Evolutionary conservation across 2,888 invertebrate species (phyloP).

Genomic region (Calameuta idolon): DNA sequence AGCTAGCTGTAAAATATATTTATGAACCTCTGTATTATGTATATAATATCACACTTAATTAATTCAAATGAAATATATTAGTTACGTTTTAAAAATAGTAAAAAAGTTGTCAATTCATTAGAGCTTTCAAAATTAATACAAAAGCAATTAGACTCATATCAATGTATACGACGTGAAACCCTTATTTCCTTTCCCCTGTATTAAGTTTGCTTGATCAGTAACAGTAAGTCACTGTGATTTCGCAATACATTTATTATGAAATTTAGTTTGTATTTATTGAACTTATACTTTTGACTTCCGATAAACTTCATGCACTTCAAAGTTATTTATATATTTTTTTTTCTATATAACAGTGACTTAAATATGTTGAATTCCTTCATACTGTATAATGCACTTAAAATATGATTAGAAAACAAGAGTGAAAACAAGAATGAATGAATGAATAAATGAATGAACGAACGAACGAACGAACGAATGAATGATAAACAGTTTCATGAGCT

Average conservation of each 20-base stretch:
- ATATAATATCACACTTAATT: background rate
- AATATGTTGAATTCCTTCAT: background rate
- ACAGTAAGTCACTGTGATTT: background rate
- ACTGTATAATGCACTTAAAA: background rate
- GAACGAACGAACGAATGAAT: background rate
- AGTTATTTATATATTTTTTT: background rate
- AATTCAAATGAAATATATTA: background rate
- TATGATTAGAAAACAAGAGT: background rate
- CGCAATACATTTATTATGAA: background rate
- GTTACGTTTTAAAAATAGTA: background rate
- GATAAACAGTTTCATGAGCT: background rate
- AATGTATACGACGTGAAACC: background rate
- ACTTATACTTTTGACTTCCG: background rate
- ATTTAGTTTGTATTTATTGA: background rate
- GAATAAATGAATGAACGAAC: background rate
- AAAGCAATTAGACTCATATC: background rate
- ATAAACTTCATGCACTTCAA: background rate
- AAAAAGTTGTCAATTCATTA: background rate
- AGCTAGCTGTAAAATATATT: constrained; percentile 16
- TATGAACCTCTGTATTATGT: background rate
- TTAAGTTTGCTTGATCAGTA: background rate
- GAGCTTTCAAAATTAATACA: background rate
- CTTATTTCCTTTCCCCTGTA: constrained; percentile 2
- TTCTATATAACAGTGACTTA: background rate
- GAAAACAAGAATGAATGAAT: background rate